Conservation (phyloP, 2,113 vertebrate species). For the Channa argus region DNA sequence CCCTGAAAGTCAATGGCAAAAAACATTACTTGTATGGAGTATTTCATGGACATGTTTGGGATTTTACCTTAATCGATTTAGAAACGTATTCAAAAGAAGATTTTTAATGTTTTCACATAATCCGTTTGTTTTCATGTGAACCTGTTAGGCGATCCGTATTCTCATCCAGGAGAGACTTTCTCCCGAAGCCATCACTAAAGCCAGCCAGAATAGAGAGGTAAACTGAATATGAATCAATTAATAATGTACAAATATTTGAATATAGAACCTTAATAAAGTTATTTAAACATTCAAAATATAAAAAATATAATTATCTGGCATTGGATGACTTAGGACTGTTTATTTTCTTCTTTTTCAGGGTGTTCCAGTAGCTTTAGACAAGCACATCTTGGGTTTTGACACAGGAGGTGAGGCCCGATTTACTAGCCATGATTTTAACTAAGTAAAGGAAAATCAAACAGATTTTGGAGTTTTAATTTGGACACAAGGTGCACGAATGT, state of each 20-base stretch:
- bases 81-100: background rate
- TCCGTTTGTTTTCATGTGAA: background rate
- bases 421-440: background rate
- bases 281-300: too few species aligned
- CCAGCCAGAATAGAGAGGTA: conserved; percentile 93
- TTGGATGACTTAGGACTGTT: too few species aligned
- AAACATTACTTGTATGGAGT: too few species aligned
- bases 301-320: too few species aligned
- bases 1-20: too few species aligned
- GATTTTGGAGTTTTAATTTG: too few species aligned
- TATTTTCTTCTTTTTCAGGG: conserved; percentile 80
- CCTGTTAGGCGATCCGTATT: conserved; percentile 92
- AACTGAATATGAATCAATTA: background rate
- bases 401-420: conserved; percentile 91
- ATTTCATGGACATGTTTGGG: background rate
- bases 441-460: too few species aligned
- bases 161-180: conserved; percentile 95
- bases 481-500: too few species aligned
- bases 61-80: background rate
- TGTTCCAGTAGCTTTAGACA: conserved; percentile 93
- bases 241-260: background rate
- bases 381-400: conserved; percentile 96
- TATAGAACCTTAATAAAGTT: too few species aligned
- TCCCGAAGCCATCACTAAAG: conserved; percentile 92
- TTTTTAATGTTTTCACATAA: background rate